phyloP scores from a whole-genome alignment of 2,797 vertebrate species.

The Oophaga sylvatica region DNA sequence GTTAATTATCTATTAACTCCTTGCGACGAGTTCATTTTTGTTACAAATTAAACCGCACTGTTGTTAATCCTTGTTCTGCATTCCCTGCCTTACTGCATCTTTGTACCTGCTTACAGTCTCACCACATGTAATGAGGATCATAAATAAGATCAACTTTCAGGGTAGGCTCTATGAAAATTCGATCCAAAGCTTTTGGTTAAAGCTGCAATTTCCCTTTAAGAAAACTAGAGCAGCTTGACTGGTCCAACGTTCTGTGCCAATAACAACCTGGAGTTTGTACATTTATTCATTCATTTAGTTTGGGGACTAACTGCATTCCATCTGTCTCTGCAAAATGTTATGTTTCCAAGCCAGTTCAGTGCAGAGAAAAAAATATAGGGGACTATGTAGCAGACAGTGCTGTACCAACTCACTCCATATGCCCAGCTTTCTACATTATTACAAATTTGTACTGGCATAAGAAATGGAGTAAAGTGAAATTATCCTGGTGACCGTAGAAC shows the following conservation, averaged over 20 bases:
- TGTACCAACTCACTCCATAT: slow-evolving; percentile 47
- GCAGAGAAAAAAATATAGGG: slow-evolving; percentile 55
- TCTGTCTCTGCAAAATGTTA: slow-evolving; percentile 68
- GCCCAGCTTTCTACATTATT: slow-evolving; percentile 33
- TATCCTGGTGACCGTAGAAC: slow-evolving; percentile 8
- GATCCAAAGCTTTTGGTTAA: not conserved
- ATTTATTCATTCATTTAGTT: slow-evolving; percentile 67
- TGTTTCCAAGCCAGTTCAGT: slow-evolving; percentile 63
- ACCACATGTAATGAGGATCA: not conserved
- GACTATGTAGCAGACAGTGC: slow-evolving; percentile 52
- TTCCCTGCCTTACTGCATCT: no score
- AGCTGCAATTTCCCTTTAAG: slow-evolving; percentile 52
- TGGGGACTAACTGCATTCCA: slow-evolving; percentile 70
- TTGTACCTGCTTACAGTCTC: no score
- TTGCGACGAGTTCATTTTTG: no score
- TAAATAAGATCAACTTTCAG: not conserved
- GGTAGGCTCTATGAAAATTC: not conserved
- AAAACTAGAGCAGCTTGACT: slow-evolving; percentile 58
- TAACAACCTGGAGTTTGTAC: slow-evolving; percentile 65
- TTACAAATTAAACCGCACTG: no score
- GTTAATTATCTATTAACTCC: no score
- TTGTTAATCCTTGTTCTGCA: no score
- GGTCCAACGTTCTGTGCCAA: slow-evolving; percentile 62
- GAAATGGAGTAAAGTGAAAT: slow-evolving; percentile 1
- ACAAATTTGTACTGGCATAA: slow-evolving; percentile 46